Evolutionary conservation across 2,113 vertebrate genomes (phyloP), one percentile per base, ranked within the genome.

Genomic region (Cyanoramphus novaezelandiae): DNA sequence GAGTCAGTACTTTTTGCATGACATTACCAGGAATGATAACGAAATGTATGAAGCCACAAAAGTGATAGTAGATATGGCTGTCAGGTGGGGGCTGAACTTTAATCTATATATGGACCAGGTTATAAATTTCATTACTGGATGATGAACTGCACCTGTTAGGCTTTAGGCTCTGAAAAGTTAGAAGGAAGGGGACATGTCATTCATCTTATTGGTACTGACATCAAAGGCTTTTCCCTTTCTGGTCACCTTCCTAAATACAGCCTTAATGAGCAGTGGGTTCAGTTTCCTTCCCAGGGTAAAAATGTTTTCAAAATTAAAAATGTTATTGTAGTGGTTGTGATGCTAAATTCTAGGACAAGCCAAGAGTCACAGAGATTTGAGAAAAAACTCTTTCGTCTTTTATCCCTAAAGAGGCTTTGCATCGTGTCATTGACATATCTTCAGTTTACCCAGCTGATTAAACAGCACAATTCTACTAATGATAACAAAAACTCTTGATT

Each of bases 211-310:
- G 68, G 37, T 88, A 77, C 14, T 88, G 64, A 92, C 92, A 96
- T 96, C 88, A 95, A 92, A 94, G 86, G 46, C 78, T 95, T 95
- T 96, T 63, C 35, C 28, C 59, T 92, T 95, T 82, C 46, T 93
- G 39, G 72, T 78, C 92, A 88, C 90, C 68, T 94, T 88, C 3
- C 17, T 88, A 92, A 90, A 92, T 68, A 50, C 3, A 90, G 27
- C 18, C 43, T 90, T 88, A 93, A 94, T 71, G 35, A 90, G 25
- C 7, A 86, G 31, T n/a, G 46, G 80, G 44, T 47, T 80, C 23
- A 41, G 13, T 55, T 93, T 35, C n/a, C 37, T 83, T 90, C 23
- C 25, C 74, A 60, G 28, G 6, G 16, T 59, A 88, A 87, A 89
- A 65, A 77, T n/a, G 10, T 64, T 96, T 91, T 81, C 60, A 94